A percentile compares a stretch with the other conserved stretches of the same genome.
phyloP scores from a whole-genome alignment of 2,113 vertebrate species.

The Trachemys scripta region DNA sequence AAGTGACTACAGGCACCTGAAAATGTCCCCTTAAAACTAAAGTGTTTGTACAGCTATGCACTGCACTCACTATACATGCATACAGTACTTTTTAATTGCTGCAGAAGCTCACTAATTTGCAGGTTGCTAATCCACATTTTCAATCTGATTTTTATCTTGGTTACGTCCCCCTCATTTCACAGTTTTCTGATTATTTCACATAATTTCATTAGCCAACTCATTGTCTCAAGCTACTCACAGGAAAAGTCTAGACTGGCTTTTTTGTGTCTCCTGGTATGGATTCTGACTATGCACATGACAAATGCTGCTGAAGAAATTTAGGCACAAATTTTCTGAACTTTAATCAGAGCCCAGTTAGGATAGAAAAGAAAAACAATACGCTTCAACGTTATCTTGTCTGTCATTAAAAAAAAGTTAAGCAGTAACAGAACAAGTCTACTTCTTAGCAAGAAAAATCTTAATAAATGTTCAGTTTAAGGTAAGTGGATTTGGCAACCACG shows the following conservation, averaged over 20 bases:
- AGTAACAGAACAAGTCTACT: neutral
- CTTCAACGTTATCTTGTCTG: conserved; percentile 13
- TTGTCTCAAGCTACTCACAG: neutral
- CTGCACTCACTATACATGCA: neutral
- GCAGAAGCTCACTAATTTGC: neutral
- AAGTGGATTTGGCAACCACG: neutral
- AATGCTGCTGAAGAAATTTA: neutral
- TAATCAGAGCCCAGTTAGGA: neutral
- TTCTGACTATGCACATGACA: neutral
- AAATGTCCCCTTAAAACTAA: neutral
- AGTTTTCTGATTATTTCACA: neutral
- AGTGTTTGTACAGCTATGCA: neutral
- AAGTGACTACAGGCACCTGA: neutral
- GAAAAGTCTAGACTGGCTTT: neutral
- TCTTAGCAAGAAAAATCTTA: neutral
- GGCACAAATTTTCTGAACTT: neutral
- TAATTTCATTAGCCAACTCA: neutral
- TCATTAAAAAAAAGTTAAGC: conserved; percentile 11
- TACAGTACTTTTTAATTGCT: neutral
- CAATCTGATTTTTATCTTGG: neutral
- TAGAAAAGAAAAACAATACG: neutral
- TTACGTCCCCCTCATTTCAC: neutral
- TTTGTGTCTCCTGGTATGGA: neutral
- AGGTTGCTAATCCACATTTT: neutral
- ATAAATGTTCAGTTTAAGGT: neutral